phyloP scores from a whole-genome alignment of 2,888 invertebrate species.

The Leptinotarsa haldemani region DNA sequence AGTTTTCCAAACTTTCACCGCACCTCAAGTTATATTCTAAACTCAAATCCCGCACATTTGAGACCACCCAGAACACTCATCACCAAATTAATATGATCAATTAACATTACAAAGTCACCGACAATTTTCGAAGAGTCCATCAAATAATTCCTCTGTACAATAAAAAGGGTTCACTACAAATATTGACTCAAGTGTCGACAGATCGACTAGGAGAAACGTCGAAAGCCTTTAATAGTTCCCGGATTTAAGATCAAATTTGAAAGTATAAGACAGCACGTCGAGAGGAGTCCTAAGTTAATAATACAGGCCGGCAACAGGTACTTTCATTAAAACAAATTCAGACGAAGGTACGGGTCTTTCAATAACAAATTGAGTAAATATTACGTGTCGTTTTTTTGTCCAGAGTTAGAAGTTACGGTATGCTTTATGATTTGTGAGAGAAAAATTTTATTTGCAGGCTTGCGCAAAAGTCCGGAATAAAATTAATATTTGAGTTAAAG shows the following conservation, averaged over 20 bases:
- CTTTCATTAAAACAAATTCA: conserved; percentile 39
- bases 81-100: conserved; percentile 24
- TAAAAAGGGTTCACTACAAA: conserved; percentile 17
- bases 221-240: conserved; percentile 3
- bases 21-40: too few species aligned
- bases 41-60: too few species aligned
- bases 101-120: conserved; percentile 26
- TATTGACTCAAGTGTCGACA: conserved; percentile 15
- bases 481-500: too few species aligned
- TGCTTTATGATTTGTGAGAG: neutral
- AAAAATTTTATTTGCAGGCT: too few species aligned
- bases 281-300: conserved; percentile 40
- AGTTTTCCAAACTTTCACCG: neutral
- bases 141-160: conserved; percentile 9
- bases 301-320: conserved; percentile 40
- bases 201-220: neutral
- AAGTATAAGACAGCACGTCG: neutral
- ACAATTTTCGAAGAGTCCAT: conserved; percentile 13
- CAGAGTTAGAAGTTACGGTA: neutral
- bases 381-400: conserved; percentile 4
- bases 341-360: conserved; percentile 20
- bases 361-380: conserved; percentile 30
- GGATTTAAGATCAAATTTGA: conserved; percentile 9
- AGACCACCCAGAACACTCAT: neutral
- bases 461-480: too few species aligned